Evolutionary conservation across 2,113 vertebrate species (phyloP), one percentile per base, ranked within the genome.

Genomic region (Glaucomys volans): DNA sequence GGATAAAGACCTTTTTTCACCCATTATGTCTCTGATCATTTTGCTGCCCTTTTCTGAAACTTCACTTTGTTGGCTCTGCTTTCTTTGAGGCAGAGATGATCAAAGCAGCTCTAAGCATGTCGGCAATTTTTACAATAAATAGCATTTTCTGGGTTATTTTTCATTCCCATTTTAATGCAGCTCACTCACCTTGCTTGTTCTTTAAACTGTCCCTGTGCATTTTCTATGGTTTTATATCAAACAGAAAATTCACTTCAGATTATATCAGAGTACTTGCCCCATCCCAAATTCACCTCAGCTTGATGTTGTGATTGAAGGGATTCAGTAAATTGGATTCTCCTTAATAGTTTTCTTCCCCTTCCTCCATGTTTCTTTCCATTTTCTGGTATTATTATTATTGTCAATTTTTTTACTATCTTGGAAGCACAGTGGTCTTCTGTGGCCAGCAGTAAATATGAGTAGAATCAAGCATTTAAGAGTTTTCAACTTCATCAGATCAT

Each of bases 141-240:
- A 98, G 96, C 95, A 97, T 98, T 98, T 98, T 97, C 95, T 97
- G 95, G 96, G 97, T 96, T 98, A 97, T 97, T 97, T 98, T 98
- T 97, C 87, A 94, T 97, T 97, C 92, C 97, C 87, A 97, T 98
- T 97, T 97, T 97, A 97, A 98, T 97, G 96, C 95, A 35, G 62
- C 97, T 96, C 95, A 95, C 95, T 97, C 95, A 97, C 97, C 92
- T 96, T 96, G 95, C 96, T 96, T 96, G 81, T 91, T 96, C 97
- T 98, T 97, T 96, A 96, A 96, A 97, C 97, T 95, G 87, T 97
- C 84, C 81, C 97, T 88, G 97, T 95, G 91, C 81, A 92, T 97
- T 96, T 95, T 95, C 91, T 95, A 32, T 86, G 67, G 95, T 50
- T 96, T 96, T 93, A 80, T 86, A 90, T 96, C 97, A 97, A 96